Evolutionary conservation across 2,113 vertebrate species (phyloP).

Genomic region (Eublepharis macularius): DNA sequence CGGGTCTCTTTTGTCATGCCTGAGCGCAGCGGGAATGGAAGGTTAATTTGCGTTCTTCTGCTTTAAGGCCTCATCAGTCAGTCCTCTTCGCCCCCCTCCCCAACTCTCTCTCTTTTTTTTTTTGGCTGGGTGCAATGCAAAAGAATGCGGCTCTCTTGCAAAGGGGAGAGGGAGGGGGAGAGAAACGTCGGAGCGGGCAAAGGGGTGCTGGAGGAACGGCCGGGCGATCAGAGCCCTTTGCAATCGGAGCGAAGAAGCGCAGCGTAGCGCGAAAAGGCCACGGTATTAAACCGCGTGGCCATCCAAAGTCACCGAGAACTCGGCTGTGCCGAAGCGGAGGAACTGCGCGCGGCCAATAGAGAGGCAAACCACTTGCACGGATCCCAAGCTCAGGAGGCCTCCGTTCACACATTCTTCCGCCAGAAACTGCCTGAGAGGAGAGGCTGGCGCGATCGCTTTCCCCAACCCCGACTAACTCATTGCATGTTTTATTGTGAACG

Average conservation of each 20-base stretch:
- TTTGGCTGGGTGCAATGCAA: rapidly evolving
- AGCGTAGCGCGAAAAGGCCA: not conserved
- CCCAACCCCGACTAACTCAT: no score
- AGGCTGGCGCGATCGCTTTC: no score
- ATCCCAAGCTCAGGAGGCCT: not conserved
- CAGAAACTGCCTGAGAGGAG: no score
- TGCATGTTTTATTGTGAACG: no score
- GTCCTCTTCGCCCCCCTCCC: not conserved
- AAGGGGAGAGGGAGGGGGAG: not conserved
- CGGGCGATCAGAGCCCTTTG: not conserved
- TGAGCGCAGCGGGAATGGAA: constrained; percentile 67
- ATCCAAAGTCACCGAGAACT: not conserved
- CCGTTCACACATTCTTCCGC: no score
- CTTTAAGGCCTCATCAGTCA: constrained; percentile 56
- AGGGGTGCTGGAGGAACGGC: not conserved
- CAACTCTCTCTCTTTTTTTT: no score
- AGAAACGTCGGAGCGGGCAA: not conserved
- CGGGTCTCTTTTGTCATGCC: constrained; percentile 69
- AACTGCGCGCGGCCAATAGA: no score
- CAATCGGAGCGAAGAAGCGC: not conserved
- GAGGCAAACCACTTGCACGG: no score
- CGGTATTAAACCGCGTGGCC: not conserved
- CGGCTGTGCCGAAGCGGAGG: not conserved
- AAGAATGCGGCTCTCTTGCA: not conserved
- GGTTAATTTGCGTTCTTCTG: constrained; percentile 69